A percentile compares a stretch with the other conserved stretches of the same genome.
These are phyloP conservation scores for Thunnus thynnus DNA, from an alignment of 2,113 vertebrate genomes.

Conservation along the genomic window DNA sequence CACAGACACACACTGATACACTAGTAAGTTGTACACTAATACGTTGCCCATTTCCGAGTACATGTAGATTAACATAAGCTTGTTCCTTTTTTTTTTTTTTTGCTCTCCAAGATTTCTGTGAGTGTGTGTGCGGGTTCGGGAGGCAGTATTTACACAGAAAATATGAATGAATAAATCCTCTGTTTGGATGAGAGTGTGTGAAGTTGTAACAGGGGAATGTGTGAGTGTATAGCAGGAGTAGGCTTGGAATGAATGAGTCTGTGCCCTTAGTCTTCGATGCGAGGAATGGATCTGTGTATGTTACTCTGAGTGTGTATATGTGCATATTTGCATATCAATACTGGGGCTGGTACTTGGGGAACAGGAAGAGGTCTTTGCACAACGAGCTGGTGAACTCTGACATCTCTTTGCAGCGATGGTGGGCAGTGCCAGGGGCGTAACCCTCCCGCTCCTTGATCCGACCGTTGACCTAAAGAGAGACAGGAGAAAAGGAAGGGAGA, in stretches of 20 bases:
- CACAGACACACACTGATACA: constrained; percentile 38
- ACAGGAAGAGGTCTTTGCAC: constrained; percentile 94
- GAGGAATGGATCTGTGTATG: constrained; percentile 56
- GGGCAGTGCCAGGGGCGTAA: constrained; percentile 93
- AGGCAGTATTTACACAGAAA: constrained; percentile 43
- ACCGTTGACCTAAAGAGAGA: constrained; percentile 88
- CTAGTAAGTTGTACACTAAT: constrained; percentile 13
- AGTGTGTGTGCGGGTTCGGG: constrained; percentile 12
- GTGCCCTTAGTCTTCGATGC: constrained; percentile 24
- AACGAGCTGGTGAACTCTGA: constrained; percentile 97
- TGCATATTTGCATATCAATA: constrained; percentile 63
- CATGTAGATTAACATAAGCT: constrained; percentile 46
- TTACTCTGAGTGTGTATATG: constrained; percentile 13
- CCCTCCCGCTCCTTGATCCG: constrained; percentile 95
- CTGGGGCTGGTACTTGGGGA: constrained; percentile 89
- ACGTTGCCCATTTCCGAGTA: constrained; percentile 24
- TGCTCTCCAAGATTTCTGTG: constrained; percentile 15
- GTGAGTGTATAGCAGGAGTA: constrained; percentile 58
- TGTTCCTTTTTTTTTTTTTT: constrained; percentile 13
- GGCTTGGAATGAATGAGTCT: constrained; percentile 23
- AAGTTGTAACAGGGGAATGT: constrained; percentile 44
- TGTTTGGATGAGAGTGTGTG: constrained; percentile 5
- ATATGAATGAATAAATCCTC: constrained; percentile 48
- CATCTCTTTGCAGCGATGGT: constrained; percentile 99
- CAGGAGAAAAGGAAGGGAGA: too few species aligned